Evolutionary conservation across 2,113 vertebrate genomes (phyloP).

Genomic region (Petaurus breviceps): DNA sequence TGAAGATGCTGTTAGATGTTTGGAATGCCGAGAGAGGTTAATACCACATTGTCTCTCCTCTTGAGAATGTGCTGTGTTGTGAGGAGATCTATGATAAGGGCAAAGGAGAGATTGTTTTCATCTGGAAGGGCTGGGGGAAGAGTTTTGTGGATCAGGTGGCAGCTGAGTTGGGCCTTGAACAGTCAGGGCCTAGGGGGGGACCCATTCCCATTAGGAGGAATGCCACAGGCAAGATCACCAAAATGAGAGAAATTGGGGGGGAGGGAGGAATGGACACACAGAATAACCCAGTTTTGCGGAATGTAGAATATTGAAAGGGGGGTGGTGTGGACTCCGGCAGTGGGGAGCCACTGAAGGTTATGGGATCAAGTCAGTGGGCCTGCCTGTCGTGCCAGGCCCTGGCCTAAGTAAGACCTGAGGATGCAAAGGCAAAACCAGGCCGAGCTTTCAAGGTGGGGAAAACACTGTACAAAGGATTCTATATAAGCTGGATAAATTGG

Average conservation of each 20-base stretch:
- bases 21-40: not conserved
- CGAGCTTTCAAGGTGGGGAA: not conserved
- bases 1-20: not conserved
- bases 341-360: not conserved
- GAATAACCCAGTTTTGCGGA: not conserved
- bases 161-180: not conserved
- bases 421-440: not conserved
- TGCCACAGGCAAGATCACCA: not conserved
- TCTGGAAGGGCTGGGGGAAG: not conserved
- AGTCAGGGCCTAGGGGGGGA: not conserved
- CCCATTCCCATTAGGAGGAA: not conserved
- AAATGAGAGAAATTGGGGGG: not conserved
- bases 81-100: not conserved
- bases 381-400: not conserved
- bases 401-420: too few species aligned
- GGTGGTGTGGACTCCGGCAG: not conserved
- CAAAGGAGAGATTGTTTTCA: not conserved
- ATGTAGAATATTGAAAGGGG: not conserved
- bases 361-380: not conserved
- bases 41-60: not conserved
- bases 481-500: not conserved
- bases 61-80: not conserved
- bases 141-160: not conserved
- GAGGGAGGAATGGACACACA: not conserved
- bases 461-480: not conserved